Evolutionary conservation across 2,888 invertebrate genomes (phyloP), one percentile per base, ranked within the genome.

Genomic region (Andrena chrysosceles): DNA sequence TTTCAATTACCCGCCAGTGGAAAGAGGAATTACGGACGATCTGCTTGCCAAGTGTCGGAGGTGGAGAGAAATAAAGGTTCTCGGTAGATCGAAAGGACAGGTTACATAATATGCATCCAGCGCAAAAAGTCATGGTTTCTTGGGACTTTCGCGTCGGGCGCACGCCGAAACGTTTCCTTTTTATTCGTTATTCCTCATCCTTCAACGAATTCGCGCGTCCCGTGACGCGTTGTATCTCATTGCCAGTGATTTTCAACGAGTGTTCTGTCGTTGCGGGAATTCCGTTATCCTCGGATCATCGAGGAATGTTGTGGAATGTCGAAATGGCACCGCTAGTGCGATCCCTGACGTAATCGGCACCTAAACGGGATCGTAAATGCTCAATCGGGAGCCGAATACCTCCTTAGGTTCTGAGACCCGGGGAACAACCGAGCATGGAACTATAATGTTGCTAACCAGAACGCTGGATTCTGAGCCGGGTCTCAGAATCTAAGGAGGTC

Each of bases 1-100:
- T 76, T 76, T 83, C 80, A 72, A 83, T 83, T 83, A 83, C 72
- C 33, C 54, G 49, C 33, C 64, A 62, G 10, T 64, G 49, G 68
- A 68, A 80, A 80, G 78, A 66, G 77, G 54, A 70, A 59, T 64
- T 63, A 60, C 73, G 48, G 49, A 48, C 71, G 76, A 63, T 72
- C 66, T 72, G 71, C 69, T 71, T 75, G 77, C 77, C 83, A 83
- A 77, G 83, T 83, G 85, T 75, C 79, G 77, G 54, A 69, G 63
- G 69, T 20, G 73, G 49, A 71, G 77, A 73, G 69, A 83, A 81
- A 77, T 77, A 77, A 77, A 62, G 83, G 72, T 77, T 56, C 81
- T 31, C 64, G 54, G 69, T 63, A 59, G 74, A 80, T 64, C 74
- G 80, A 85, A 84, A 77, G 75, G 80, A 81, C 77, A 73, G 56